phyloP scores from a whole-genome alignment of 2,113 vertebrate species.

The Archocentrus centrarchus region DNA sequence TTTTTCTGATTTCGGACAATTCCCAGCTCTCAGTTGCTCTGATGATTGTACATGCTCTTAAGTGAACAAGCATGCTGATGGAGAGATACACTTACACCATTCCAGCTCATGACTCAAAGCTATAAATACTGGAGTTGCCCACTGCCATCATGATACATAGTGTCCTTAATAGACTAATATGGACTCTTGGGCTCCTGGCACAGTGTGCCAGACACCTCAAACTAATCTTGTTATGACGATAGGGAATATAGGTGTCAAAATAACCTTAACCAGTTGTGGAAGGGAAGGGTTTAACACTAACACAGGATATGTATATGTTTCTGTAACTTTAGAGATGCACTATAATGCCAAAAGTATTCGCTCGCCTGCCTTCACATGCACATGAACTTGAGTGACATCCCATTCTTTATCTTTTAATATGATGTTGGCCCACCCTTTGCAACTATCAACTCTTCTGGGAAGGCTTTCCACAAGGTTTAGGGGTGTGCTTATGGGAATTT shows the following conservation, averaged over 20 bases:
- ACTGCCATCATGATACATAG: conserved; percentile 51
- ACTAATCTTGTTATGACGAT: conserved; percentile 55
- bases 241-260: conserved; percentile 53
- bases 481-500: too few species aligned
- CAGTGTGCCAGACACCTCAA: conserved; percentile 36
- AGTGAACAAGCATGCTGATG: conserved; percentile 66
- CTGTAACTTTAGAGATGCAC: neutral
- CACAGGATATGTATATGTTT: neutral
- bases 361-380: too few species aligned
- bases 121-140: conserved; percentile 76
- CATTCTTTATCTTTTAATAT: too few species aligned
- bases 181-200: conserved; percentile 59
- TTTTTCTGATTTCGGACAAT: conserved; percentile 8
- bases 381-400: too few species aligned
- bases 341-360: too few species aligned
- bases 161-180: conserved; percentile 73
- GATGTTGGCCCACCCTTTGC: too few species aligned
- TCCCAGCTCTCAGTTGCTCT: conserved; percentile 5
- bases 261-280: conserved; percentile 44
- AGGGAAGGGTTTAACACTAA: conserved; percentile 6
- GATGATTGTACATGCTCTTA: conserved; percentile 41
- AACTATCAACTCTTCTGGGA: too few species aligned
- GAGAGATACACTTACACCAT: conserved; percentile 66
- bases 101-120: conserved; percentile 70
- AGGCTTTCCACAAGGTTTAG: too few species aligned